Conservation (phyloP, 2,113 vertebrate genomes). For the Falco punctatus region DNA sequence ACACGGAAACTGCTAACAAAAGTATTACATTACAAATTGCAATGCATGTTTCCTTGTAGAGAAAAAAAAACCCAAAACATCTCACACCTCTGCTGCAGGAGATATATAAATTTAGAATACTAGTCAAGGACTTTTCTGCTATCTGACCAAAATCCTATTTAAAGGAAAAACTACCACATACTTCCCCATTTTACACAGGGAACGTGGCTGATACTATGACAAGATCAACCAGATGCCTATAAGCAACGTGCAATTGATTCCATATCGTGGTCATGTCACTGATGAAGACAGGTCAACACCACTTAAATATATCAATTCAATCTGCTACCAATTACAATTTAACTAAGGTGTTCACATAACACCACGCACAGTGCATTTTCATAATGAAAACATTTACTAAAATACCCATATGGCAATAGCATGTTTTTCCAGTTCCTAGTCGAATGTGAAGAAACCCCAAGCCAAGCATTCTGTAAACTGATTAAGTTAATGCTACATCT, state of each 20-base stretch:
- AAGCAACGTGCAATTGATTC: neutral
- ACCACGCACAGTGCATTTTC: neutral
- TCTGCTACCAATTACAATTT: neutral
- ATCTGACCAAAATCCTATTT: neutral
- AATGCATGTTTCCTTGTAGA: neutral
- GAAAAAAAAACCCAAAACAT: neutral
- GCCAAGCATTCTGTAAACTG: neutral
- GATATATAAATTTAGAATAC: neutral
- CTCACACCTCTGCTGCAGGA: neutral
- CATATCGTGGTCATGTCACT: neutral
- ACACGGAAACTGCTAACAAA: conserved; percentile 45
- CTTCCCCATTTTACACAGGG: neutral
- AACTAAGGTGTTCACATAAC: neutral
- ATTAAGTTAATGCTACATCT: neutral
- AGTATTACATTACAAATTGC: conserved; percentile 25
- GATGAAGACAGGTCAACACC: neutral
- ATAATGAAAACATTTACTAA: conserved; percentile 44
- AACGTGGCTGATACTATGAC: neutral
- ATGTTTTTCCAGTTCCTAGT: neutral
- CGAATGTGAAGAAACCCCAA: neutral
- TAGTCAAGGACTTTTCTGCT: neutral
- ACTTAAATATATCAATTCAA: neutral
- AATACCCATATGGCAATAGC: neutral
- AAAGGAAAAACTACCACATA: neutral
- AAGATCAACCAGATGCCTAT: neutral